A percentile compares a stretch with the other conserved stretches of the same genome.
Conservation (phyloP, 2,113 vertebrate species). For the Pagrus major region DNA sequence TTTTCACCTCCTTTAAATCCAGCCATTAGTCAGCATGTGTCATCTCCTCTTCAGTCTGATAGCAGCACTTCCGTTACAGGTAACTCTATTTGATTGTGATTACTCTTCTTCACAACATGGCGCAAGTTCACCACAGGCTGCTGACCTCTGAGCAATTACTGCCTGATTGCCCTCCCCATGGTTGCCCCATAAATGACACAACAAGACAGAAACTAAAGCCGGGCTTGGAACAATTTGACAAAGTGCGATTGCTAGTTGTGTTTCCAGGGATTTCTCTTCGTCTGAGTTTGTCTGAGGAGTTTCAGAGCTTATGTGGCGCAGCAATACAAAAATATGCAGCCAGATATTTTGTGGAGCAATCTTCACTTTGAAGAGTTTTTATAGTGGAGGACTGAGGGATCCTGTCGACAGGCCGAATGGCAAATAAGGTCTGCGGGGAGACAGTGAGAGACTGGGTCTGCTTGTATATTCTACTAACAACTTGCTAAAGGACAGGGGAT, state of each 20-base stretch:
- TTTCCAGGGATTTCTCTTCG: constrained; percentile 27
- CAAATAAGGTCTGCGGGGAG: constrained; percentile 43
- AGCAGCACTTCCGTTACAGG: constrained; percentile 30
- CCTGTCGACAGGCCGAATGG: constrained; percentile 38
- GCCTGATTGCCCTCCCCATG: constrained; percentile 55
- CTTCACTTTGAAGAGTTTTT: constrained; percentile 41
- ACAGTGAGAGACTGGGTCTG: constrained; percentile 14
- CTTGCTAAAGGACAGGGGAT: constrained; percentile 54
- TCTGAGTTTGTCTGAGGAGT: not conserved
- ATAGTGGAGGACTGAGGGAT: constrained; percentile 18
- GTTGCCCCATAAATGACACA: constrained; percentile 9
- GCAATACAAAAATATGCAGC: constrained; percentile 31
- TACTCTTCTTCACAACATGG: constrained; percentile 44
- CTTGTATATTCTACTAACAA: constrained; percentile 64
- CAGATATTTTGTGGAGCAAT: constrained; percentile 39
- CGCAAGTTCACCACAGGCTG: constrained; percentile 24
- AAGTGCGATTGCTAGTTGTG: not conserved
- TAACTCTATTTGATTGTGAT: constrained; percentile 63
- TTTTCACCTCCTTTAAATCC: too few relatives aligned
- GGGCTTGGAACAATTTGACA: constrained; percentile 9
- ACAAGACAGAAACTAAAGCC: not conserved
- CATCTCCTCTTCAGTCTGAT: constrained; percentile 19
- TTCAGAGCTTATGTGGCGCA: not conserved
- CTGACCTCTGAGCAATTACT: constrained; percentile 56
- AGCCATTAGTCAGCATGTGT: constrained; percentile 34